Evolutionary conservation across 2,888 invertebrate species (phyloP), one percentile per base, ranked within the genome.

Genomic region (Chymomyza caudatula): DNA sequence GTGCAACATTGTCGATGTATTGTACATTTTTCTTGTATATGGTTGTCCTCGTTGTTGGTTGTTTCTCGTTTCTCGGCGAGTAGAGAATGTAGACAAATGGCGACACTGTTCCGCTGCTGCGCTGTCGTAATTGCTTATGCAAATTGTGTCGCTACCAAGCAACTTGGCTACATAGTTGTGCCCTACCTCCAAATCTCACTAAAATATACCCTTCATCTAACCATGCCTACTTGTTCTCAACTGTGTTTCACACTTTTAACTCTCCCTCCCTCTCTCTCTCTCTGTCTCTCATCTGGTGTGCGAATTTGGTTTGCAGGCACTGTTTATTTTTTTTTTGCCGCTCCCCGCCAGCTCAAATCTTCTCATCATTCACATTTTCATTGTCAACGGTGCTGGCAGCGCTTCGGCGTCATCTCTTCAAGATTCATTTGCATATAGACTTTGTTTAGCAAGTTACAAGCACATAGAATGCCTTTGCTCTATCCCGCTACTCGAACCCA

Each of bases 111-210:
- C 56, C 61, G 20, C 43, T 67, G 76, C 67, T 69, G 52, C 54
- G 75, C 65, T 72, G 70, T 73, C 71, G 85, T 82, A 81, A 81
- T 81, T 81, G 83, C 83, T 81, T 81, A 85, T 81, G 85, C 85
- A 85, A 81, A 81, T 85, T 82, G 78, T 56, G 23, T 25, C 23
- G 13, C n/a, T 11, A 6, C 29, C 29, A 11, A 37, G 11, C 11
- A 37, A 13, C 29, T 37, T 56, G 56, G 13, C 54, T 29, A 20
- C 20, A 20, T 19, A 11, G n/a, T 22, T 51, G 51, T 17, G 19
- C 17, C 22, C 29, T 53, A 29, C 25, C 54, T 29, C 8, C 5
- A 23, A 17, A 2, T n/a, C 11, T 20, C 6, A 3, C 8, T 13
- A 4, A 6, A 49, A 17, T 1, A 17, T n/a, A 2, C 6, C 43